Percentiles rank a stretch among this genome's conserved stretches.
Evolutionary conservation across 2,797 vertebrate genomes (phyloP).

Genomic region (Galago senegalensis): DNA sequence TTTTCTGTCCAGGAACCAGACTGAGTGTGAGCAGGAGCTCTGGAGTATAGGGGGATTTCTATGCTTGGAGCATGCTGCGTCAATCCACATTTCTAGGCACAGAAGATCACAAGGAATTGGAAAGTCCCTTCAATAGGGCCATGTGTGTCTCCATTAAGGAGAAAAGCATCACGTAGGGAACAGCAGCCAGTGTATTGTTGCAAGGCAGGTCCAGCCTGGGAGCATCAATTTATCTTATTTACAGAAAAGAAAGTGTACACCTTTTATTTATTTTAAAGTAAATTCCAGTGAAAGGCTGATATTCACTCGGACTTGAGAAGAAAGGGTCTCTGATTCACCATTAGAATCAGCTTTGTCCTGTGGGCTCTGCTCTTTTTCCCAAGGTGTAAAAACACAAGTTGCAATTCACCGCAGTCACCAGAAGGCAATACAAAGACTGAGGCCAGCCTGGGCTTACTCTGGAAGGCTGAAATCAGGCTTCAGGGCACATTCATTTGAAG

Average conservation of each 20-base stretch:
- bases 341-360: neutral
- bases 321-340: neutral
- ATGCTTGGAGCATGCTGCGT: neutral
- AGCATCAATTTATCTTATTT: neutral
- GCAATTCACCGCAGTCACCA: neutral
- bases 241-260: neutral
- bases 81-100: neutral
- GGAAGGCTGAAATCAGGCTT: neutral
- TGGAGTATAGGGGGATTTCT: neutral
- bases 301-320: neutral
- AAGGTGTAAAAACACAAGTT: neutral
- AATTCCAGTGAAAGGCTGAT: neutral
- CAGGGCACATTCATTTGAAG: neutral
- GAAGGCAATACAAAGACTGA: neutral
- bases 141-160: neutral
- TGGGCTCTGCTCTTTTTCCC: neutral
- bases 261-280: slow-evolving; percentile 32
- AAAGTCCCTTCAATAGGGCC: neutral
- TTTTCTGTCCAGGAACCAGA: neutral
- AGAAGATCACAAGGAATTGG: neutral
- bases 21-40: neutral
- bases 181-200: fast-evolving
- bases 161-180: neutral
- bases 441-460: too few relatives aligned
- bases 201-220: neutral